Percentiles rank a stretch among this genome's conserved stretches.
These are phyloP conservation scores for Caprella mutica DNA, from an alignment of 2,888 invertebrate genomes.

Conservation along the genomic window DNA sequence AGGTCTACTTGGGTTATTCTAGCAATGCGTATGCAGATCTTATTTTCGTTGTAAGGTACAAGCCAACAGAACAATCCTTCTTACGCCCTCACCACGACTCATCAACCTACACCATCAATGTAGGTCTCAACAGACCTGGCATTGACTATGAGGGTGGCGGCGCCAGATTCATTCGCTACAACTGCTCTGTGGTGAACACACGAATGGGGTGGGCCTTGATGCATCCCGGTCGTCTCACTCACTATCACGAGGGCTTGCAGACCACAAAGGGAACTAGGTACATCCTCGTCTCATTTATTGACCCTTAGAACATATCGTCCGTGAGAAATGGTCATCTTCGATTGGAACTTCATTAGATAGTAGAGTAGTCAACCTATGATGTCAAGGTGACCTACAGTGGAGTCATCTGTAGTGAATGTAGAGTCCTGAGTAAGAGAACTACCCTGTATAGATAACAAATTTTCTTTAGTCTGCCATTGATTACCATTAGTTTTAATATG, in stretches of 20 bases:
- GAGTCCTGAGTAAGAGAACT: too few relatives aligned
- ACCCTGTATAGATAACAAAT: too few relatives aligned
- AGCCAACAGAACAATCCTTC: constrained; percentile 87
- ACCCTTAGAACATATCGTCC: too few relatives aligned
- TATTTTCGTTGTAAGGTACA: constrained; percentile 97
- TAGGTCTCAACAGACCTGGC: constrained; percentile 68
- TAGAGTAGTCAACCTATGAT: too few relatives aligned
- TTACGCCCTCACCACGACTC: constrained; percentile 95
- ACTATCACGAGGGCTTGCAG: constrained; percentile 90
- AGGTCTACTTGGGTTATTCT: constrained; percentile 75
- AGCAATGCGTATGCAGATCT: constrained; percentile 70
- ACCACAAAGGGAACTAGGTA: constrained; percentile 87
- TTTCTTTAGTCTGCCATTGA: too few relatives aligned
- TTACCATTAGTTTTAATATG: too few relatives aligned
- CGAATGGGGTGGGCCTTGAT: constrained; percentile 61
- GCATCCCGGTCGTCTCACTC: constrained; percentile 94
- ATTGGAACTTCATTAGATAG: too few relatives aligned
- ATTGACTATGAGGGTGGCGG: constrained; percentile 49
- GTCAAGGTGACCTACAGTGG: too few relatives aligned
- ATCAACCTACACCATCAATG: constrained; percentile 93
- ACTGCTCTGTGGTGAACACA: constrained; percentile 81
- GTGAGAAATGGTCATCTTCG: too few relatives aligned
- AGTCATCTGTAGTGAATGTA: too few relatives aligned
- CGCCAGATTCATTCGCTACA: constrained; percentile 49
- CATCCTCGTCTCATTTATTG: constrained; percentile 96